phyloP scores from a whole-genome alignment of 1,140 invertebrate species.

The Ephestia elutella region DNA sequence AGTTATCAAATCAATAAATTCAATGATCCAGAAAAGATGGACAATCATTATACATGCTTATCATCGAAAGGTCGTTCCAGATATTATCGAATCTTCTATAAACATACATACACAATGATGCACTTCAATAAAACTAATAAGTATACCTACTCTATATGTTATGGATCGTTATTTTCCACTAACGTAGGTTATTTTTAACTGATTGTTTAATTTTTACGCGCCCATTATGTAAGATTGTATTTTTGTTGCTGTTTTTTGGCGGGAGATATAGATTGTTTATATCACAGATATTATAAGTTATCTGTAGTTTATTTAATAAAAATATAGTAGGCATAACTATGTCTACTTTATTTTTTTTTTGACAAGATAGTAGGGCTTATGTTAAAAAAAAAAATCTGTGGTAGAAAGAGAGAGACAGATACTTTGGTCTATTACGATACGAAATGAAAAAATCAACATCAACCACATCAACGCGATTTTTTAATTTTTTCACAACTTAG shows the following conservation, averaged over 20 bases:
- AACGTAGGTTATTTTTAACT: conserved; percentile 4
- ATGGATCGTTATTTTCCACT: conserved; percentile 7
- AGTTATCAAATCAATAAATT: conserved; percentile 3
- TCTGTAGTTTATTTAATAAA: no score
- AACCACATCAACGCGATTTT: no score
- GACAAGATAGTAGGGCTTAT: no score
- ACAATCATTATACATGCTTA: background rate
- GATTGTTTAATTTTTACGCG: background rate
- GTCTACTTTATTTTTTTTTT: no score
- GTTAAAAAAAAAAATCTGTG: no score
- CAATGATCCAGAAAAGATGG: background rate
- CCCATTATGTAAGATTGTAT: background rate
- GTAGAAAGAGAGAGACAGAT: no score
- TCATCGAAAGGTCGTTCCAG: background rate
- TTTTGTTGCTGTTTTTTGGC: background rate
- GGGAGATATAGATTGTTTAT: no score
- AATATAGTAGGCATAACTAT: background rate
- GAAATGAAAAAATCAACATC: no score
- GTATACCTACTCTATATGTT: conserved; percentile 2
- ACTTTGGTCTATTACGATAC: no score
- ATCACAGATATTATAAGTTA: no score
- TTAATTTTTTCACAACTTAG: no score
- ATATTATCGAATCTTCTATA: conserved; percentile 7
- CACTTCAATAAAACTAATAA: background rate
- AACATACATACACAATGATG: conserved; percentile 3